phyloP scores from a whole-genome alignment of 2,888 invertebrate genomes.

The Pogonocherus hispidulus region DNA sequence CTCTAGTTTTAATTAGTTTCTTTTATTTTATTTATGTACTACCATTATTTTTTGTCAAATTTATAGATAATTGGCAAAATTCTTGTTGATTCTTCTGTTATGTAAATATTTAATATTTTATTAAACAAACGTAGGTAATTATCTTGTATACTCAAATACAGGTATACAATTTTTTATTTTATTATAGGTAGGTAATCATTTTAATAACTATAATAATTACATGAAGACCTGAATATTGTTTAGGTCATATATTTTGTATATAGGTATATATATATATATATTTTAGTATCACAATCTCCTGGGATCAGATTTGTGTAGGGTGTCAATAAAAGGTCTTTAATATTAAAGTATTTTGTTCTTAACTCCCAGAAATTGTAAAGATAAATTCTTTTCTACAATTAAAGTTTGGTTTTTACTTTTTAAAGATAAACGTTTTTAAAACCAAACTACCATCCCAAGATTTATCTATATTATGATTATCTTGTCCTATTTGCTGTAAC shows the following conservation, averaged over 20 bases:
- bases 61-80: background rate
- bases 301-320: slow-evolving; percentile 25
- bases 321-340: slow-evolving; percentile 25
- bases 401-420: too few species aligned
- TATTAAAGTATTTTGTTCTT: background rate
- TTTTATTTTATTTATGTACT: too few species aligned
- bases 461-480: too few species aligned
- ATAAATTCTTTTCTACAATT: background rate
- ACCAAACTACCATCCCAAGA: too few species aligned
- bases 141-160: background rate
- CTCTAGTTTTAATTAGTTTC: background rate
- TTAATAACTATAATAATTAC: background rate
- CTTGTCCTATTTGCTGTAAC: too few species aligned
- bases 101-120: slow-evolving; percentile 5
- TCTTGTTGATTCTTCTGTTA: background rate
- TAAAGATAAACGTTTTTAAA: too few species aligned
- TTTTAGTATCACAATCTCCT: slow-evolving; percentile 3
- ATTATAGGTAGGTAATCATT: background rate
- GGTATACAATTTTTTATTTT: background rate
- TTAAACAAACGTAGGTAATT: background rate
- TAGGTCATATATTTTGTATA: background rate
- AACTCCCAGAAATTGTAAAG: background rate
- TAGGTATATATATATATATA: slow-evolving; percentile 25
- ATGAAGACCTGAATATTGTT: background rate
- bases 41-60: background rate